A percentile compares a stretch with the other conserved stretches of the same genome.
These are phyloP conservation scores for Gadus chalcogrammus DNA, from an alignment of 2,113 vertebrate genomes.

Conservation along the genomic window DNA sequence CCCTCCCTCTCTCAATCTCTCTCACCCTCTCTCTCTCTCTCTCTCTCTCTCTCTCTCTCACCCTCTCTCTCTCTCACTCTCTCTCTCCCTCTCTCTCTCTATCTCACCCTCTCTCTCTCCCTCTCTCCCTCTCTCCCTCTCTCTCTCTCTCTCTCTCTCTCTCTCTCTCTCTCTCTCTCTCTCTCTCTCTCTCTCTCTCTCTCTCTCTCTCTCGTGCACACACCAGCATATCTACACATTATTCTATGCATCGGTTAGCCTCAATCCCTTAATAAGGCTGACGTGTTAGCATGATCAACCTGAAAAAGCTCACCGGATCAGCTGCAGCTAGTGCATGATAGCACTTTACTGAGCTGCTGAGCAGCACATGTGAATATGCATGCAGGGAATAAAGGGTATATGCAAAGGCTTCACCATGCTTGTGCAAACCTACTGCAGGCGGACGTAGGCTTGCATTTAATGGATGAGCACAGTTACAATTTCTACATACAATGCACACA, in stretches of 20 bases:
- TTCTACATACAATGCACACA: too few relatives aligned
- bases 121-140: too few relatives aligned
- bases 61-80: slow-evolving; percentile 8
- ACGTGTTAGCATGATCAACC: slow-evolving; percentile 51
- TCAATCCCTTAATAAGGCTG: slow-evolving; percentile 62
- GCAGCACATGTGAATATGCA: neutral
- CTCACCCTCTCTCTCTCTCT: slow-evolving; percentile 45
- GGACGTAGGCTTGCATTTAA: too few relatives aligned
- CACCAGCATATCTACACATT: slow-evolving; percentile 13
- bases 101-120: slow-evolving; percentile 11
- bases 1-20: slow-evolving; percentile 11
- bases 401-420: too few relatives aligned
- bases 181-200: slow-evolving; percentile 49
- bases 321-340: slow-evolving; percentile 37
- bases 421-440: too few relatives aligned
- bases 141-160: too few relatives aligned
- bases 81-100: slow-evolving; percentile 49
- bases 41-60: slow-evolving; percentile 27
- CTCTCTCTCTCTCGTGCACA: slow-evolving; percentile 11
- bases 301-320: slow-evolving; percentile 51
- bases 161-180: slow-evolving; percentile 3
- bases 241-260: too few relatives aligned
- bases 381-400: neutral
- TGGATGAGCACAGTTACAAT: too few relatives aligned
- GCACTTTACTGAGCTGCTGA: slow-evolving; percentile 33